Base-by-base conservation (phyloP, 2,888 invertebrate species). In the Mesoligia furuncula region DNA sequence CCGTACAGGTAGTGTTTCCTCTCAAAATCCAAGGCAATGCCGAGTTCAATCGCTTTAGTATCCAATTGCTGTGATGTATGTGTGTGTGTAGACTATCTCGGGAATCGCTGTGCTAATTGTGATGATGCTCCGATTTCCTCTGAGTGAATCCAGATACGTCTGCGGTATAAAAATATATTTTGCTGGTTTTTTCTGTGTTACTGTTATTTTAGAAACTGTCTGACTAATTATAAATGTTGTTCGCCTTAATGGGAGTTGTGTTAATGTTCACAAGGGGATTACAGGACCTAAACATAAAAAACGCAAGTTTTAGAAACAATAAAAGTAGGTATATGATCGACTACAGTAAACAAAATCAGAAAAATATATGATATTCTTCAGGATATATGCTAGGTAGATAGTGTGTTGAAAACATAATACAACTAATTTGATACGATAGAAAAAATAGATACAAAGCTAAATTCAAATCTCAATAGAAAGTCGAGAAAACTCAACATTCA, bases 131-230 rank as follows among this genome's bases (percentile, higher is more conserved):
- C 20, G 13, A 31, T 70, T 78, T 24, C 36, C 15, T 39, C 45
- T 66, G 81, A 73, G 48, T 31, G 15, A 67, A 62, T 5, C 64
- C 81, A 79, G 81, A 74, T 24, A 24, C 27, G 48, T 73, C 68
- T 69, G 57, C 15, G 85, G n/a, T 71, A 59, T 45, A 85, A 80
- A 70, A 61, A 68, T 11, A 36, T 20, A 15, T 77, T 62, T 71
- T 42, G 11, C 72, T 77, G 42, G 39, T 69, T 83, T 73, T 24
- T 4, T 68, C 57, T 24, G 31, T 77, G 42, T 45, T 79, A 69
- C 17, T 4, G 45, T 80, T 70, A 64, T 51, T 67, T 74, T 24
- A 31, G 9, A 66, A 67, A 59, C 13, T 24, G 11, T 51, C 20
- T 57, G 24, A 66, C 31, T 39, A 39, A 62, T 27, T 39, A 11